phyloP scores from a whole-genome alignment of 2,888 invertebrate genomes.

The Morpho helenor region DNA sequence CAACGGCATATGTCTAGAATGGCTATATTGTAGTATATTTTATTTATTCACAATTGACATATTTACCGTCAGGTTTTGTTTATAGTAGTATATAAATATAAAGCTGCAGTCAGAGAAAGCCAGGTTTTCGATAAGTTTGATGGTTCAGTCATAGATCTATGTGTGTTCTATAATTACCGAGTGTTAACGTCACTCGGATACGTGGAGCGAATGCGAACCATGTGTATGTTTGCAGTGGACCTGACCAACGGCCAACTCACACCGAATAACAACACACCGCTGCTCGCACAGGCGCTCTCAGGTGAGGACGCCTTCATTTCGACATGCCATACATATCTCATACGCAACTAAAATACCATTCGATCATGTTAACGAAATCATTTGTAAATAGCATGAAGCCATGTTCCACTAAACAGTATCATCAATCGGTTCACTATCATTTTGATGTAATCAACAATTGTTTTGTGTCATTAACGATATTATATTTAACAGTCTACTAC shows the following conservation, averaged over 20 bases:
- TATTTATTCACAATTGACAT: conserved; percentile 58
- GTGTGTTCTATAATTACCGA: conserved; percentile 53
- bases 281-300: conserved; percentile 97
- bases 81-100: conserved; percentile 28
- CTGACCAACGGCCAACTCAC: conserved; percentile 97
- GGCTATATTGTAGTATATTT: conserved; percentile 71
- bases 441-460: neutral
- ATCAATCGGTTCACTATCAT: neutral
- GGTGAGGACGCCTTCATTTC: conserved; percentile 80
- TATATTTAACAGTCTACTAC: too few relatives aligned
- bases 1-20: conserved; percentile 68
- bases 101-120: conserved; percentile 34
- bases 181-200: conserved; percentile 56
- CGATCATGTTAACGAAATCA: conserved; percentile 14
- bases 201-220: conserved; percentile 78
- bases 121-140: conserved; percentile 26
- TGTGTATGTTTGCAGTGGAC: conserved; percentile 92
- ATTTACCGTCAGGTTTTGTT: conserved; percentile 32
- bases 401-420: conserved; percentile 5
- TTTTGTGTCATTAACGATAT: neutral
- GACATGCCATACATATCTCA: conserved; percentile 32
- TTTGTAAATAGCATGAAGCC: conserved; percentile 10
- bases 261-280: conserved; percentile 96
- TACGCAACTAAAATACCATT: conserved; percentile 16
- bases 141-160: conserved; percentile 75